Evolutionary conservation across 1,140 invertebrate genomes (phyloP).

Genomic region (Calosoma granatense): DNA sequence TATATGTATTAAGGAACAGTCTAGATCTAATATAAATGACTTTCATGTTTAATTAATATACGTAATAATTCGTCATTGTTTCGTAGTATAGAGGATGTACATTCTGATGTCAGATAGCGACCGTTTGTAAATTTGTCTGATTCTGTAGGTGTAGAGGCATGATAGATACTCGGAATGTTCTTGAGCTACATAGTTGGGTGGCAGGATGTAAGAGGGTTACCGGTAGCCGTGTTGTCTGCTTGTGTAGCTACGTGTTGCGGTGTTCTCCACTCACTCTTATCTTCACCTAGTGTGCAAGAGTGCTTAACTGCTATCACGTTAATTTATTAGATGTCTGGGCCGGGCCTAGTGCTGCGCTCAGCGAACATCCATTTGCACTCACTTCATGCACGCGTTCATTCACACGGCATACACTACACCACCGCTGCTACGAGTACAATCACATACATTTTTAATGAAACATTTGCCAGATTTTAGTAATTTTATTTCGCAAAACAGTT

Average conservation of each 20-base stretch:
- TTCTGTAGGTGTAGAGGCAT: not conserved
- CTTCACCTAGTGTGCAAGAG: not conserved
- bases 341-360: not conserved
- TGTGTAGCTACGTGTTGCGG: not conserved
- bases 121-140: not conserved
- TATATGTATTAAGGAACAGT: too few relatives aligned
- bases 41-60: too few relatives aligned
- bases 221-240: not conserved
- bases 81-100: not conserved
- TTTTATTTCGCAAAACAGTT: too few relatives aligned
- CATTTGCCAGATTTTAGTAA: too few relatives aligned
- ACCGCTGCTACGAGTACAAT: too few relatives aligned
- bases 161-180: too few relatives aligned
- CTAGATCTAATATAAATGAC: too few relatives aligned
- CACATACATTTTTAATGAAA: too few relatives aligned
- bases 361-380: not conserved
- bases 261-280: not conserved
- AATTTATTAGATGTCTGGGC: not conserved
- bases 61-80: not conserved
- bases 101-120: not conserved
- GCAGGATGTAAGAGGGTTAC: not conserved
- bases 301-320: not conserved
- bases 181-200: too few relatives aligned
- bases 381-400: not conserved
- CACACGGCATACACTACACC: too few relatives aligned